A percentile compares a stretch with the other conserved stretches of the same genome.
These are phyloP conservation scores for Nylanderia fulva DNA, from an alignment of 1,140 invertebrate species.

Conservation along the genomic window DNA sequence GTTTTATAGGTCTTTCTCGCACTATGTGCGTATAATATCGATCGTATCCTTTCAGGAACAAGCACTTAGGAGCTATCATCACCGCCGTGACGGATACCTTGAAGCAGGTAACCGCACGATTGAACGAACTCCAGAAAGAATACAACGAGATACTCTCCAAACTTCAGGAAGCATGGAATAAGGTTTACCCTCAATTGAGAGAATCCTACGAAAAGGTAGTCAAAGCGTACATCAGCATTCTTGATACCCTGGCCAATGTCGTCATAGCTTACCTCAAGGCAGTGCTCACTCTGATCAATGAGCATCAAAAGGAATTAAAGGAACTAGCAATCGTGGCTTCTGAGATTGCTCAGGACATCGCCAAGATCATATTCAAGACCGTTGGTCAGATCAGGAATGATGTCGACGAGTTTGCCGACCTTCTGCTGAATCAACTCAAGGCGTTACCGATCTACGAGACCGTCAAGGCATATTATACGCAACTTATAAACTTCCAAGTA, in stretches of 20 bases:
- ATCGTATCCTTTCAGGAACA: slow-evolving; percentile 79
- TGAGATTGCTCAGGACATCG: slow-evolving; percentile 86
- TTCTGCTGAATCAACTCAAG: slow-evolving; percentile 86
- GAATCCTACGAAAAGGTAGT: slow-evolving; percentile 86
- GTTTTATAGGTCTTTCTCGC: not conserved
- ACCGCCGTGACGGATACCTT: slow-evolving; percentile 83
- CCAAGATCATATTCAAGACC: slow-evolving; percentile 84
- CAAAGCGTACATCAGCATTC: slow-evolving; percentile 79
- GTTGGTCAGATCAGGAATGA: slow-evolving; percentile 84
- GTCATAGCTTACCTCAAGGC: slow-evolving; percentile 86
- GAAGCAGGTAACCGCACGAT: slow-evolving; percentile 72
- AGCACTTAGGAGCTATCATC: slow-evolving; percentile 82
- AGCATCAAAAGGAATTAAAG: slow-evolving; percentile 89
- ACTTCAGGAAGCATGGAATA: slow-evolving; percentile 80
- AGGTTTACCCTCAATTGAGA: slow-evolving; percentile 86
- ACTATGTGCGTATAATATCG: not conserved
- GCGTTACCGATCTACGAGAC: slow-evolving; percentile 86
- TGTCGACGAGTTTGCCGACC: slow-evolving; percentile 83
- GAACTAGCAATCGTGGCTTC: slow-evolving; percentile 86
- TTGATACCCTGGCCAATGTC: slow-evolving; percentile 85
- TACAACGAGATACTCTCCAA: slow-evolving; percentile 84
- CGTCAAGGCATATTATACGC: slow-evolving; percentile 85
- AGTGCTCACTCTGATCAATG: slow-evolving; percentile 86
- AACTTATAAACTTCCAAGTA: slow-evolving; percentile 74
- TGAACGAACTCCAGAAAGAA: slow-evolving; percentile 84